Base-by-base conservation (phyloP, 2,888 invertebrate genomes). In the Drosophila eohydei region DNA sequence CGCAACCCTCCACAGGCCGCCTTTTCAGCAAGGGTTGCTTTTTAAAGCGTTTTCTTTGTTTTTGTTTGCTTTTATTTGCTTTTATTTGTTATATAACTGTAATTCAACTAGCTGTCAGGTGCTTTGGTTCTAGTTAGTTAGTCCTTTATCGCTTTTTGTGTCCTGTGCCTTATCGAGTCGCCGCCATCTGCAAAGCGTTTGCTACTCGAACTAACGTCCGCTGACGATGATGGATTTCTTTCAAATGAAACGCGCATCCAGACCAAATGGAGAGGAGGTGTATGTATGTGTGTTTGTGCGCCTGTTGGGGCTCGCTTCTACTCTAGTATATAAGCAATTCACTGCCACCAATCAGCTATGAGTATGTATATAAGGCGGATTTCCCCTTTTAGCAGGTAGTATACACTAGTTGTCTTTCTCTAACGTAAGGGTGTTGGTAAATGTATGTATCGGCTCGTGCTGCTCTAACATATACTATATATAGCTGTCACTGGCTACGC, bases 161-260 rank as follows among this genome's bases (percentile, higher is more conserved):
- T 58, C 41, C 46, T 59, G 70, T 36, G 36, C n/a, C 66, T 75
- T 76, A 75, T 80, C 80, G 46, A 44, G 44, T 43, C 50, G 57
- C 63, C 46, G 40, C 43, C 46, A 71, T 71, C 71, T 58, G 16
- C 52, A 70, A 65, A 65, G 43, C 40, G 28, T 36, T 41, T 43
- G 34, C 36, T 36, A 48, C 55, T 56, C 43, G 51, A 40, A 50
- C 50, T 32, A 50, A 71, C 84, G 82, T 80, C 83, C 73, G 81
- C 43, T 89, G 83, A 89, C 87, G 74, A 83, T 83, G 83, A 83
- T 83, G 75, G 81, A 87, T 83, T 66, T 83, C 50, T 56, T 84
- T 64, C 52, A 74, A 83, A 70, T 83, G 87, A 74, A 66, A 34
- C 28, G 54, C 61, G 46, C 52, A 59, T 28, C 36, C 56, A 56